phyloP scores from a whole-genome alignment of 2,797 vertebrate genomes.

The Eurystomus glaucurus region DNA sequence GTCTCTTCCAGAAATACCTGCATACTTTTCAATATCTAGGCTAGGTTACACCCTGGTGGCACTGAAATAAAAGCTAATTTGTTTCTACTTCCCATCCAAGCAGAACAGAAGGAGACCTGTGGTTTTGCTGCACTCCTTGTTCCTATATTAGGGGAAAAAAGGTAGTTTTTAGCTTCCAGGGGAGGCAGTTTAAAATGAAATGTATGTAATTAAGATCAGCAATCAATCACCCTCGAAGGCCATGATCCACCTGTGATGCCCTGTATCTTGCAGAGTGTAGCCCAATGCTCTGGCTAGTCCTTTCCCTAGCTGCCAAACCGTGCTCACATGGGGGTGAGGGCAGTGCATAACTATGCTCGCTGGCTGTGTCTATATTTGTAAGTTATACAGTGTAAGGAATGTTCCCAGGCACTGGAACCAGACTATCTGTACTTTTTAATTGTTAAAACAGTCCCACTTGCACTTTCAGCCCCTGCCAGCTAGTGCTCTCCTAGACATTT shows the following conservation, averaged over 20 bases:
- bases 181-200: background rate
- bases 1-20: background rate
- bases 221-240: background rate
- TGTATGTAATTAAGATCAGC: background rate
- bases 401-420: background rate
- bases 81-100: background rate
- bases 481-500: background rate
- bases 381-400: background rate
- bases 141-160: background rate
- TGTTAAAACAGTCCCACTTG: background rate
- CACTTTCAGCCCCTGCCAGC: background rate
- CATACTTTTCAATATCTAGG: background rate
- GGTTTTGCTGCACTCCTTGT: background rate
- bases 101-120: background rate
- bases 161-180: background rate
- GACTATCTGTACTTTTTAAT: background rate
- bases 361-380: background rate
- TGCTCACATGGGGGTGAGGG: background rate
- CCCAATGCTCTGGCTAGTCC: background rate
- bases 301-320: background rate
- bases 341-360: background rate
- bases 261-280: background rate
- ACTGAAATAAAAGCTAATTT: background rate
- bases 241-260: background rate
- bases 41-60: background rate